These are phyloP conservation scores for Trichosurus vulpecula DNA, from an alignment of 2,797 vertebrate genomes.

Conservation along the genomic window DNA sequence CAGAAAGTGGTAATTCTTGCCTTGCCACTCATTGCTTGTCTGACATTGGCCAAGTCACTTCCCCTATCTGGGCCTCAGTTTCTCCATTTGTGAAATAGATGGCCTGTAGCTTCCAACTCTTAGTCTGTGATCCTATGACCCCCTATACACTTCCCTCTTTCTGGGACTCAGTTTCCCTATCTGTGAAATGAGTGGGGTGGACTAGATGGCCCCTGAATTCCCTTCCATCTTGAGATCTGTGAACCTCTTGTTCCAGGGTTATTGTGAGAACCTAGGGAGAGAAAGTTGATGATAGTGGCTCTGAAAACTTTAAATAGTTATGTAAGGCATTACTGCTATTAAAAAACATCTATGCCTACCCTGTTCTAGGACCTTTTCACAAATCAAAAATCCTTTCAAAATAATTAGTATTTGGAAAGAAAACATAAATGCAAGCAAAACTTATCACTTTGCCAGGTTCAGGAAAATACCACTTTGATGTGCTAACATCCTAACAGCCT, in stretches of 20 bases:
- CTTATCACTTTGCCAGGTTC: slow-evolving; percentile 52
- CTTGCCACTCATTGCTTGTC: neutral
- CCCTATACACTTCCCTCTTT: neutral
- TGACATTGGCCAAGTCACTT: neutral
- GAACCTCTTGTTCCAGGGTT: neutral
- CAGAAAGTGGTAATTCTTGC: neutral
- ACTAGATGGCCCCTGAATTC: neutral
- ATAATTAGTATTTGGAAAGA: slow-evolving; percentile 59
- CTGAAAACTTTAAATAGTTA: neutral
- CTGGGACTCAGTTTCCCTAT: neutral
- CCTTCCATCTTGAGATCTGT: neutral
- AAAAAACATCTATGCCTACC: neutral
- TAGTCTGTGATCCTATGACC: too few relatives aligned
- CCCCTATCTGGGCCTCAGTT: neutral
- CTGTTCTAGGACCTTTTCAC: slow-evolving; percentile 26
- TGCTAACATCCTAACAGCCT: neutral
- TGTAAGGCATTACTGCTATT: neutral
- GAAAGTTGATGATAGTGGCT: neutral
- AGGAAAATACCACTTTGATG: neutral
- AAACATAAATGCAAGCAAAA: slow-evolving; percentile 40
- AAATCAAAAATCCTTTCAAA: slow-evolving; percentile 66
- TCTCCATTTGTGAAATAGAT: too few relatives aligned
- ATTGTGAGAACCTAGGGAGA: neutral
- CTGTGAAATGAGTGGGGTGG: neutral
- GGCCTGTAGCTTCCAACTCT: too few relatives aligned